Conservation (phyloP, 1,140 invertebrate species). For the Heliconius hermathena region DNA sequence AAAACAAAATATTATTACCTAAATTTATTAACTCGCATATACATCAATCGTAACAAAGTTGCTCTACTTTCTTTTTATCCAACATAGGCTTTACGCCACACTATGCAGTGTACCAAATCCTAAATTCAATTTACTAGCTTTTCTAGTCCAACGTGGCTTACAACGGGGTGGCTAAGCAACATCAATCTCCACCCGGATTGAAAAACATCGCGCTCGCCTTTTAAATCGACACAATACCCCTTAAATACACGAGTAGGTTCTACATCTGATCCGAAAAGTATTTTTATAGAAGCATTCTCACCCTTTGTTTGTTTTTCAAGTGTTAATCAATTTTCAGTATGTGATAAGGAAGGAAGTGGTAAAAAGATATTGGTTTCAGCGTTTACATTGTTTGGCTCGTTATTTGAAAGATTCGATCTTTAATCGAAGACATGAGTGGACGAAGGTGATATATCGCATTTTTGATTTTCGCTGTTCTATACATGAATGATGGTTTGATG, state of each 20-base stretch:
- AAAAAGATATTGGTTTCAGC: background rate
- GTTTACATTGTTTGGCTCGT: background rate
- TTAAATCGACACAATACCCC: conserved; percentile 4
- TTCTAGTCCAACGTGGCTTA: background rate
- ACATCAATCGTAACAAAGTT: background rate
- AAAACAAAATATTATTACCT: too few relatives aligned
- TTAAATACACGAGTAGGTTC: background rate
- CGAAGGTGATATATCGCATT: too few relatives aligned
- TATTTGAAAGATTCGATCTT: background rate
- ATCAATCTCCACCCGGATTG: background rate
- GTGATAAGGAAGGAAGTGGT: background rate
- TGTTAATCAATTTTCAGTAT: background rate
- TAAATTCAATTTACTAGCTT: conserved; percentile 7
- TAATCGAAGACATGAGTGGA: background rate
- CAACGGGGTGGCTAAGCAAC: background rate
- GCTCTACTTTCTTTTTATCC: background rate
- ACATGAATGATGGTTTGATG: too few relatives aligned
- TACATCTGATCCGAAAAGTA: background rate
- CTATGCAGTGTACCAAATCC: background rate
- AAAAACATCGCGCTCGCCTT: conserved; percentile 7
- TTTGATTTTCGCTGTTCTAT: too few relatives aligned
- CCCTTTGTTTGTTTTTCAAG: background rate
- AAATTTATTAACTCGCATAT: background rate
- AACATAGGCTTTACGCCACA: background rate
- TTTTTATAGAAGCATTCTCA: conserved; percentile 1